A percentile compares a stretch with the other conserved stretches of the same genome.
phyloP scores from a whole-genome alignment of 2,888 invertebrate species.

The Sylvicola fuscatus region DNA sequence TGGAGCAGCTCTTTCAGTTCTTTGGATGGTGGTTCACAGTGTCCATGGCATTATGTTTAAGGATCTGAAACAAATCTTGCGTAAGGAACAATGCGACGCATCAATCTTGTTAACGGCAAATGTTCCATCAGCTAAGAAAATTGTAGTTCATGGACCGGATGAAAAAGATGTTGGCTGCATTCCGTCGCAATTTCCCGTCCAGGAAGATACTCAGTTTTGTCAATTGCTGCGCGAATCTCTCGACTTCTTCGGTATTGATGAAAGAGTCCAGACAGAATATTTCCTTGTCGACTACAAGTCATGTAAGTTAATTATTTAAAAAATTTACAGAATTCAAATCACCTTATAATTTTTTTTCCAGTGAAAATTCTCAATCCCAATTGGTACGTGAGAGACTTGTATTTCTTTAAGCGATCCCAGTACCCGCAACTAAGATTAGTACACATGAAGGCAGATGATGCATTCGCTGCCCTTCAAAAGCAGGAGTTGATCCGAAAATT shows the following conservation, averaged over 20 bases:
- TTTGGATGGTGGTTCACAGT: slow-evolving; percentile 98
- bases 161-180: slow-evolving; percentile 73
- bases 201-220: slow-evolving; percentile 91
- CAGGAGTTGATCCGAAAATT: slow-evolving; percentile 87
- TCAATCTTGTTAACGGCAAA: slow-evolving; percentile 94
- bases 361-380: slow-evolving; percentile 93
- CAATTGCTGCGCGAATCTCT: slow-evolving; percentile 88
- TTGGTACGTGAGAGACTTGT: slow-evolving; percentile 87
- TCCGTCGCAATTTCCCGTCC: slow-evolving; percentile 95
- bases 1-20: slow-evolving; percentile 79
- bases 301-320: slow-evolving; percentile 37
- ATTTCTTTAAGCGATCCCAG: slow-evolving; percentile 90
- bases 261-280: slow-evolving; percentile 68
- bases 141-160: slow-evolving; percentile 87
- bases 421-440: slow-evolving; percentile 92
- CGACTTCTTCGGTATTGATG: slow-evolving; percentile 94
- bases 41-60: slow-evolving; percentile 99
- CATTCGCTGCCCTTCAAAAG: slow-evolving; percentile 71
- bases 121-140: slow-evolving; percentile 97
- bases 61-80: slow-evolving; percentile 92
- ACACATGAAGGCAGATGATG: slow-evolving; percentile 81
- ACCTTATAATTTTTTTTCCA: slow-evolving; percentile 21
- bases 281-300: slow-evolving; percentile 97
- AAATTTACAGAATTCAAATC: background rate
- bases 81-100: slow-evolving; percentile 98